These are phyloP conservation scores for Hemichromis elongatus DNA, from an alignment of 2,113 vertebrate genomes.

Conservation along the genomic window DNA sequence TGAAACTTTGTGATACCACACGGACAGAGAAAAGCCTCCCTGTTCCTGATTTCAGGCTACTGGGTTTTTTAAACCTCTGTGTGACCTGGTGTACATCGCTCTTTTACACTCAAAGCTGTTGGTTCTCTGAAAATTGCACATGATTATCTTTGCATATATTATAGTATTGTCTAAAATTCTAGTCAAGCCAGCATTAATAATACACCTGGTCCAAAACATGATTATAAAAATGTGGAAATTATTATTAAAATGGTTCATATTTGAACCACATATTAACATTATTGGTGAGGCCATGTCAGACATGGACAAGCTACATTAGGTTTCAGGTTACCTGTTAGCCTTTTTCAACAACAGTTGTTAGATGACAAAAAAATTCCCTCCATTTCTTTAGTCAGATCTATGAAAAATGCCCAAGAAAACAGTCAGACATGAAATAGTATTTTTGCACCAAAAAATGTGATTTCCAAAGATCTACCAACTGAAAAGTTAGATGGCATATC, in stretches of 20 bases:
- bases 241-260: neutral
- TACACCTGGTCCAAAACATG: neutral
- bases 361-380: too few species aligned
- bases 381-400: neutral
- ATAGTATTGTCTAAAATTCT: neutral
- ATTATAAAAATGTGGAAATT: neutral
- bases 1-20: neutral
- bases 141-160: neutral
- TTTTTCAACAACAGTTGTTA: too few species aligned
- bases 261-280: neutral
- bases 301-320: neutral
- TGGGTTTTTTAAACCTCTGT: rapidly evolving
- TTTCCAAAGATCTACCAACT: neutral
- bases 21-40: neutral
- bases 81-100: neutral
- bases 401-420: neutral
- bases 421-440: neutral
- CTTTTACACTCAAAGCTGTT: neutral
- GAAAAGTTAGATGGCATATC: neutral
- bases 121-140: neutral
- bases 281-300: neutral
- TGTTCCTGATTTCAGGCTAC: neutral
- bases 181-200: neutral
- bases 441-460: neutral
- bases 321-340: neutral